These are phyloP conservation scores for Mechanitis messenoides DNA, from an alignment of 2,888 invertebrate species.

Conservation along the genomic window DNA sequence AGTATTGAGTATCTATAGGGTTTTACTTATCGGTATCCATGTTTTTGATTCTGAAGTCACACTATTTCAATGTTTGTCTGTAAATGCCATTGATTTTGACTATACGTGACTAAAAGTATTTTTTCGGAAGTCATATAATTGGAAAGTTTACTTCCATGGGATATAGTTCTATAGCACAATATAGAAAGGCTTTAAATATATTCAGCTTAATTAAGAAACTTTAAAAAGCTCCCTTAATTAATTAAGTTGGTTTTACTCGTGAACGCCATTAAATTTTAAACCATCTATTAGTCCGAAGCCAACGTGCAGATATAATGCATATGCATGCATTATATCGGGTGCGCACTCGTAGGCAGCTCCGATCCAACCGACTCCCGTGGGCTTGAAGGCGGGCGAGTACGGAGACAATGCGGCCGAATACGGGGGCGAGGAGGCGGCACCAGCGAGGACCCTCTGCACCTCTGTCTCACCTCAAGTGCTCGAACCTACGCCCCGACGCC, in stretches of 20 bases:
- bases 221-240: background rate
- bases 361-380: conserved; percentile 23
- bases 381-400: conserved; percentile 61
- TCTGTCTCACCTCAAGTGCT: conserved; percentile 12
- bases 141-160: too few relatives aligned
- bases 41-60: too few relatives aligned
- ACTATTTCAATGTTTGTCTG: too few relatives aligned
- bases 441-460: conserved; percentile 18
- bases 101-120: too few relatives aligned
- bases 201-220: background rate
- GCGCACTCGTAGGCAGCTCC: conserved; percentile 20
- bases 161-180: too few relatives aligned
- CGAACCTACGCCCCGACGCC: conserved; percentile 14
- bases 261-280: background rate
- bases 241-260: background rate
- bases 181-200: too few relatives aligned
- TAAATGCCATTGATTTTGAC: too few relatives aligned
- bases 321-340: too few relatives aligned
- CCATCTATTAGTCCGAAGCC: background rate
- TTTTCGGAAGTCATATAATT: too few relatives aligned
- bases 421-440: conserved; percentile 36
- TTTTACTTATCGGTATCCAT: too few relatives aligned
- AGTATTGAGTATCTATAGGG: too few relatives aligned
- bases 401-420: conserved; percentile 60
- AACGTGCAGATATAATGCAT: conserved; percentile 17